phyloP scores from a whole-genome alignment of 2,113 vertebrate species.

The Prunella fulvescens region DNA sequence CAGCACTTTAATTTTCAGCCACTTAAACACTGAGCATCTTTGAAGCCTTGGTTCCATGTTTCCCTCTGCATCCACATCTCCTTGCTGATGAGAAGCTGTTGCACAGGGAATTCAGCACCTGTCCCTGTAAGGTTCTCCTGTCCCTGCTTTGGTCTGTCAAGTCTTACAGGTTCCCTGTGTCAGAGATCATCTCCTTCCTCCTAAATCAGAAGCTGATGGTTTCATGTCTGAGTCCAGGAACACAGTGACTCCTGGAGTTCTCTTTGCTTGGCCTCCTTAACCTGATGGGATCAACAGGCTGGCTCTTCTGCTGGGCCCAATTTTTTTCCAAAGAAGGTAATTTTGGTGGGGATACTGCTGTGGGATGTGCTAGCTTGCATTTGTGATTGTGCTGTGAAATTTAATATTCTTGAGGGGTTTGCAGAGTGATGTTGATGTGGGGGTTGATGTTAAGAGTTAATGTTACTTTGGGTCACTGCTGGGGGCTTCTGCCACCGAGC shows the following conservation, averaged over 20 bases:
- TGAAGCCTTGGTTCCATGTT: neutral
- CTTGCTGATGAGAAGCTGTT: neutral
- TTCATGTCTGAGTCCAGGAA: neutral
- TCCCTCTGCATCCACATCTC: neutral
- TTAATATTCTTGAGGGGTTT: neutral
- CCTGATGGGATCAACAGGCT: neutral
- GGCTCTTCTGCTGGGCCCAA: neutral
- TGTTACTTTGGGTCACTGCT: neutral
- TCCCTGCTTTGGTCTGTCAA: neutral
- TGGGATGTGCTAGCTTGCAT: neutral
- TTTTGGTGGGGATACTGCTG: neutral
- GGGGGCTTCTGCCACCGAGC: neutral
- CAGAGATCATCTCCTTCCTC: neutral
- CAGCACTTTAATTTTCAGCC: neutral
- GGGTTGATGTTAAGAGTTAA: neutral
- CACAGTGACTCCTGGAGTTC: neutral
- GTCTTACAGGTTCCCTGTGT: neutral
- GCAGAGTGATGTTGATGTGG: accelerated
- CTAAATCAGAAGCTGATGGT: neutral
- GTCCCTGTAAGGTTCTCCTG: neutral
- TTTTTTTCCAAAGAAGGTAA: neutral
- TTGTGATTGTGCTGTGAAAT: neutral
- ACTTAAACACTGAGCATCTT: neutral
- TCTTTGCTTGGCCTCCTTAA: neutral
- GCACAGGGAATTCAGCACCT: neutral